A percentile compares a stretch with the other conserved stretches of the same genome.
phyloP scores from a whole-genome alignment of 2,797 vertebrate genomes.

The Fistularia tabacaria region DNA sequence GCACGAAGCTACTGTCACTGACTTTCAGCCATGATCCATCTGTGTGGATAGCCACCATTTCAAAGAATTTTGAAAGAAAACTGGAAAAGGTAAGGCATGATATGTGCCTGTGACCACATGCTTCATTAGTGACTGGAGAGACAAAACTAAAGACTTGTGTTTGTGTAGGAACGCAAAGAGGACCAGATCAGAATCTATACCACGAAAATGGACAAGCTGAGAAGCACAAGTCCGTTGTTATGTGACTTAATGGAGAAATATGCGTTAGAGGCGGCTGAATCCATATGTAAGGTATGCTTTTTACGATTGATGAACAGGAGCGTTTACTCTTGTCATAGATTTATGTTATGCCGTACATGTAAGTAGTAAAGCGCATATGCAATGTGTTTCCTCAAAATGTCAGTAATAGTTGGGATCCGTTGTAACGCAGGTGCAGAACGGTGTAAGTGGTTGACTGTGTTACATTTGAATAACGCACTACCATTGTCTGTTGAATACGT shows the following conservation, averaged over 20 bases:
- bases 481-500: too few relatives aligned
- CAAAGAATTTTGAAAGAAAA: conserved; percentile 25
- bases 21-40: conserved; percentile 14
- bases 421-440: too few relatives aligned
- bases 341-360: too few relatives aligned
- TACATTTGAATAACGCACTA: too few relatives aligned
- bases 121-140: background rate
- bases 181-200: conserved; percentile 35
- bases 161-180: fast-evolving
- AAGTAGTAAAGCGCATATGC: too few relatives aligned
- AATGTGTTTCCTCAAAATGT: too few relatives aligned
- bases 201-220: conserved; percentile 18
- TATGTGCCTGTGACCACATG: background rate
- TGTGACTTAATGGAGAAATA: conserved; percentile 29
- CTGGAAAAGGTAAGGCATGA: conserved; percentile 18
- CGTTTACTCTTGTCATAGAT: too few relatives aligned
- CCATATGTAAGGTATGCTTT: conserved; percentile 34
- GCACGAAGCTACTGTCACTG: conserved; percentile 13
- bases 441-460: too few relatives aligned
- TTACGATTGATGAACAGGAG: too few relatives aligned
- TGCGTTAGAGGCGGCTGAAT: conserved; percentile 21
- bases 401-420: too few relatives aligned
- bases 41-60: conserved; percentile 15
- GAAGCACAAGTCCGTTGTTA: conserved; percentile 6
- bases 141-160: background rate